These are phyloP conservation scores for Zaprionus inermis DNA, from an alignment of 1,140 invertebrate species.

Conservation along the genomic window DNA sequence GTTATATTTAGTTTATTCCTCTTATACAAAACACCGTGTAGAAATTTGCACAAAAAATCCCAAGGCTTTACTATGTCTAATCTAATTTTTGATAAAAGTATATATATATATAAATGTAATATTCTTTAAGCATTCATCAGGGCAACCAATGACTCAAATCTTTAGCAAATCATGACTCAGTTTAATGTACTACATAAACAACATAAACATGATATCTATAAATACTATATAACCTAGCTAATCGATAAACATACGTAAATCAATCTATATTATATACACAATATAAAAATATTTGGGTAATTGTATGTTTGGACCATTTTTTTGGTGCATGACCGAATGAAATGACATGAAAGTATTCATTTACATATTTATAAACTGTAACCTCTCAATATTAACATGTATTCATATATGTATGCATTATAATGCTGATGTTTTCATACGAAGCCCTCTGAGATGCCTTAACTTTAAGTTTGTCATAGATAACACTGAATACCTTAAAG, in stretches of 20 bases:
- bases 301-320: constrained; percentile 29
- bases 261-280: constrained; percentile 46
- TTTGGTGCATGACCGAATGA: constrained; percentile 41
- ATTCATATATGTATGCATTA: constrained; percentile 32
- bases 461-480: constrained; percentile 36
- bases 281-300: constrained; percentile 46
- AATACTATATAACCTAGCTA: constrained; percentile 36
- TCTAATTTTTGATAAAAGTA: constrained; percentile 39
- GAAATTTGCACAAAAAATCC: constrained; percentile 70
- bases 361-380: constrained; percentile 45
- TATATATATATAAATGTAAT: constrained; percentile 27
- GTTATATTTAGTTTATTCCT: constrained; percentile 41
- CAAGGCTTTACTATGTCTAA: constrained; percentile 59
- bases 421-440: constrained; percentile 56
- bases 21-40: constrained; percentile 64
- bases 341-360: constrained; percentile 52
- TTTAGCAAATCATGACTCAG: constrained; percentile 44
- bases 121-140: constrained; percentile 49
- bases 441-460: constrained; percentile 33
- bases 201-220: constrained; percentile 14
- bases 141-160: constrained; percentile 24
- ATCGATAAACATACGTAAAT: constrained; percentile 51
- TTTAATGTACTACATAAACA: constrained; percentile 25
- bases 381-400: constrained; percentile 44
- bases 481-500: constrained; percentile 17